Conservation (phyloP, 2,113 vertebrate genomes). For the Pavo muticus region DNA sequence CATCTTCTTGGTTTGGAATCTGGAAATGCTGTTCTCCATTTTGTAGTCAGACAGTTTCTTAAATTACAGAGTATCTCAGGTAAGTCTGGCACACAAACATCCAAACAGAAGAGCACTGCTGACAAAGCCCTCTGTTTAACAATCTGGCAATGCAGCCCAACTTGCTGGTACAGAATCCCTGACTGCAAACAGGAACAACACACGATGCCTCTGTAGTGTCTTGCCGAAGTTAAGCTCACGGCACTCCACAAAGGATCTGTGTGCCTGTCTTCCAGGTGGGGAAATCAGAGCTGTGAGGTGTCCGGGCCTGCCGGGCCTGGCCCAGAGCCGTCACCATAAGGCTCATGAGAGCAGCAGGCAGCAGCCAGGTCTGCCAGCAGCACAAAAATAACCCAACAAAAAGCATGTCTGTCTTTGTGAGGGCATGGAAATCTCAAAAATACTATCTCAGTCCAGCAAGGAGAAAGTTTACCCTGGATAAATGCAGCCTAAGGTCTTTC, state of each 20-base stretch:
- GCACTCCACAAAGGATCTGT: not conserved
- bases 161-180: not conserved
- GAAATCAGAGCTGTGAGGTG: not conserved
- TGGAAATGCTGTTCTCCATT: not conserved
- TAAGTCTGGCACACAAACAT: not conserved
- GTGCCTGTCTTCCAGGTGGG: not conserved
- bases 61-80: not conserved
- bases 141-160: not conserved
- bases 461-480: not conserved
- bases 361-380: not conserved
- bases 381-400: not conserved
- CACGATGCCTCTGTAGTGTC: not conserved
- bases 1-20: not conserved
- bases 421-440: not conserved
- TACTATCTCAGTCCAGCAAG: not conserved
- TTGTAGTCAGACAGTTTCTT: not conserved
- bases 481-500: not conserved
- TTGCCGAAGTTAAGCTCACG: not conserved
- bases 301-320: not conserved
- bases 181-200: not conserved
- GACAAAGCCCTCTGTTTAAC: not conserved
- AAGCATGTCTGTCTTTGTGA: not conserved
- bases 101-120: not conserved
- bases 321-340: accelerated
- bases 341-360: not conserved